Conservation (phyloP, 2,797 vertebrate species). For the Peromyscus attwateri region DNA sequence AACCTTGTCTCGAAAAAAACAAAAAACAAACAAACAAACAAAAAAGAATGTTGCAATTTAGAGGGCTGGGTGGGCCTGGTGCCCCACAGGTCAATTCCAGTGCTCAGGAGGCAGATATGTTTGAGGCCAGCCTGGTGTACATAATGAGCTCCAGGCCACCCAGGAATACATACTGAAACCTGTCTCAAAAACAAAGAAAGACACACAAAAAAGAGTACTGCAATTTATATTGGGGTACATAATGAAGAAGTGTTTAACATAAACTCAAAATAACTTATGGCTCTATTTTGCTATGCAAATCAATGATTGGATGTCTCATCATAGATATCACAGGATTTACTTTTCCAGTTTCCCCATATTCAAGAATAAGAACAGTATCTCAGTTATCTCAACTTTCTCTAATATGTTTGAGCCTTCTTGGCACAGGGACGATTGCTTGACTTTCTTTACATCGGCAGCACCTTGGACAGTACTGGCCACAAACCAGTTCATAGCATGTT, state of each 20-base stretch:
- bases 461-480: conserved; percentile 78
- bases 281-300: background rate
- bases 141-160: background rate
- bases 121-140: background rate
- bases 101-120: background rate
- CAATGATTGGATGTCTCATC: background rate
- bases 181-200: background rate
- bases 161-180: no score
- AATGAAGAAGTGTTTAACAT: background rate
- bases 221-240: background rate
- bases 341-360: background rate
- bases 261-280: conserved; percentile 41
- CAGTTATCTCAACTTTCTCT: background rate
- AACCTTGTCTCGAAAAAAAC: no score
- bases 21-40: no score
- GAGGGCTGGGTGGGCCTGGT: background rate
- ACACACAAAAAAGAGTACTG: background rate
- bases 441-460: conserved; percentile 55
- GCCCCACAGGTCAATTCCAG: background rate
- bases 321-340: background rate
- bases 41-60: background rate
- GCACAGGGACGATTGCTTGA: background rate
- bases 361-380: conserved; percentile 31
- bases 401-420: background rate
- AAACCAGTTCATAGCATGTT: background rate